Conservation (phyloP, 2,888 invertebrate genomes). For the Poecilobothrus nobilitatus region DNA sequence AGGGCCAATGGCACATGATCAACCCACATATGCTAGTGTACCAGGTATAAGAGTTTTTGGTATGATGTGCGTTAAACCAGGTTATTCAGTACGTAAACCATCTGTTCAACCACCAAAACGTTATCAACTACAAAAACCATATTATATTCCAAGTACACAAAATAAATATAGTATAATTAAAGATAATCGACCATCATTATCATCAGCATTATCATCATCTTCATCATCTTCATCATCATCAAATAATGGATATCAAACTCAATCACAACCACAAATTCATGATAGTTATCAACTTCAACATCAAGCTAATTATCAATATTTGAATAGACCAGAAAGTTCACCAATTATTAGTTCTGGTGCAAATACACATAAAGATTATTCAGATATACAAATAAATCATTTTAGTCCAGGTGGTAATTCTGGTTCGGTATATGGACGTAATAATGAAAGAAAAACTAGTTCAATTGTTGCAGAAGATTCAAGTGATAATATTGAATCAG, state of each 20-base stretch:
- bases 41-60: conserved; percentile 89
- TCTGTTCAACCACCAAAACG: conserved; percentile 41
- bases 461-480: conserved; percentile 35
- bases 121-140: conserved; percentile 41
- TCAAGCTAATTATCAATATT: conserved; percentile 39
- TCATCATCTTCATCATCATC: conserved; percentile 31
- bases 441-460: conserved; percentile 39
- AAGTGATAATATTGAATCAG: conserved; percentile 27
- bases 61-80: conserved; percentile 77
- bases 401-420: conserved; percentile 27
- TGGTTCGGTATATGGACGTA: conserved; percentile 38
- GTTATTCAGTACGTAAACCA: conserved; percentile 41
- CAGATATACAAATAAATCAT: conserved; percentile 31
- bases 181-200: conserved; percentile 11
- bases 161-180: conserved; percentile 18
- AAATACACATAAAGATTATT: conserved; percentile 34
- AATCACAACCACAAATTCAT: conserved; percentile 30
- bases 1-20: conserved; percentile 89
- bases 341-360: conserved; percentile 23
- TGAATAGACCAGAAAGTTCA: conserved; percentile 40
- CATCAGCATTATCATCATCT: conserved; percentile 16
- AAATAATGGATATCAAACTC: conserved; percentile 27
- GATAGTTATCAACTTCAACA: conserved; percentile 32
- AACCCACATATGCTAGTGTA: conserved; percentile 87
- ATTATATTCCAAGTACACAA: conserved; percentile 26